Base-by-base conservation (phyloP, 1,140 invertebrate species). In the Hyles vespertilio region DNA sequence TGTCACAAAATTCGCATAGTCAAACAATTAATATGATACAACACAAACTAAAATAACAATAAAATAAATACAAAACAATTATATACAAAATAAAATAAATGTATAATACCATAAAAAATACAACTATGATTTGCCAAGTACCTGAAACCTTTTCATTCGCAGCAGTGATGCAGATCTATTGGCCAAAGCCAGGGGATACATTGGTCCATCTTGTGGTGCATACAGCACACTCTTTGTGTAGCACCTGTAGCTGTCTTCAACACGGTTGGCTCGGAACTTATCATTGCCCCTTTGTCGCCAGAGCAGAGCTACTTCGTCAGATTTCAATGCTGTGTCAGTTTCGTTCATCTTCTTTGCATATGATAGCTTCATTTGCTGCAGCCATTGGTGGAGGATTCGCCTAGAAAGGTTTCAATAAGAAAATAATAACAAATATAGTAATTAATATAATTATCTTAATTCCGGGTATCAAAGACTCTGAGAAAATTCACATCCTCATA, bases 131-230 rank as follows among this genome's bases (percentile, higher is more conserved):
- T 9, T 5, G 49, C 40, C 3, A 56, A 58, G 60, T 65, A 85
- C 83, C 74, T 86, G 56, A 65, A 75, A 83, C 51, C 59, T 74
- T 55, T 84, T 85, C 56, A 86, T 51, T 44, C 74, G 54, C 2
- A 88, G 48, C 43, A 84, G 68, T 11, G 82, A 71, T 51, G 85
- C 85, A 33, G 85, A 86, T 57, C 85, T 74, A 53, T 88, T 88
- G 5, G 82, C 85, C 8, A 88, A 60, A 3, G 83, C 83, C 5
- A 86, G 56, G 22, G 81, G 67, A 52, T 80, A 85, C 72, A 81
- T 81, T 5, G 72, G 56, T 32, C 77, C 79, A 52, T 78, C 70
- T 8, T 80, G 79, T 5, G 71, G 56, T 32, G 85, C 81, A 56
- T 78, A 85, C 22, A 81, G 10, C 3, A 86, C 77, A 76, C 83